Evolutionary conservation across 2,797 vertebrate species (phyloP).

Genomic region (Corythornis leucogaster): DNA sequence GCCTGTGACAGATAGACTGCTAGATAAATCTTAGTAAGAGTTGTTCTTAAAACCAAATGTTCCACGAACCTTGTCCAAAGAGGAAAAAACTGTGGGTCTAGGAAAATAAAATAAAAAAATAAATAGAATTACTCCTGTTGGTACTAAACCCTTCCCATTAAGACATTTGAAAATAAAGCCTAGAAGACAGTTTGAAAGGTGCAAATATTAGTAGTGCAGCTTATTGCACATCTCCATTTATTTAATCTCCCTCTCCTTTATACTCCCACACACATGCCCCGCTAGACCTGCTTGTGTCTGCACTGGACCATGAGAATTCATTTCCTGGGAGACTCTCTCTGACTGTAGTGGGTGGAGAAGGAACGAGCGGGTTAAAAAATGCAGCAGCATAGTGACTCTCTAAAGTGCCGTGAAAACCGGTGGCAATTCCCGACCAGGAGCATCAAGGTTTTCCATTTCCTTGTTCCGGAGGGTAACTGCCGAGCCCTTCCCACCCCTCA

Average conservation of each 20-base stretch:
- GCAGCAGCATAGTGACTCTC: neutral
- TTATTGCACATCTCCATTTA: neutral
- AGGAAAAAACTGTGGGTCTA: neutral
- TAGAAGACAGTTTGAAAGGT: neutral
- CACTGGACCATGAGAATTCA: neutral
- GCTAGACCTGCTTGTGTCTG: neutral
- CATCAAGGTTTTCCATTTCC: neutral
- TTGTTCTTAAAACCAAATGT: slow-evolving; percentile 27
- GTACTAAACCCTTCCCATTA: neutral
- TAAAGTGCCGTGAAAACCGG: neutral
- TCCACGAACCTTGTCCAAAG: slow-evolving; percentile 5
- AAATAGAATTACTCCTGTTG: neutral
- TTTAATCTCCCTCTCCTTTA: neutral
- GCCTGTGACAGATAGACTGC: slow-evolving; percentile 12
- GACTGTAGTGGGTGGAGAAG: neutral
- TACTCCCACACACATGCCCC: neutral
- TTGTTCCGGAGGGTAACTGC: accelerated
- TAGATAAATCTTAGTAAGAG: slow-evolving; percentile 6
- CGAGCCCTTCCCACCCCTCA: neutral
- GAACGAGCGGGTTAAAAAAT: neutral
- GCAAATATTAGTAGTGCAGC: neutral
- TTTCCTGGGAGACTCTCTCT: neutral
- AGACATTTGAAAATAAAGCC: neutral
- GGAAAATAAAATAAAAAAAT: neutral
- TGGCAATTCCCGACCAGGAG: neutral